Evolutionary conservation across 2,113 vertebrate genomes (phyloP).

Genomic region (Myocastor coypus): DNA sequence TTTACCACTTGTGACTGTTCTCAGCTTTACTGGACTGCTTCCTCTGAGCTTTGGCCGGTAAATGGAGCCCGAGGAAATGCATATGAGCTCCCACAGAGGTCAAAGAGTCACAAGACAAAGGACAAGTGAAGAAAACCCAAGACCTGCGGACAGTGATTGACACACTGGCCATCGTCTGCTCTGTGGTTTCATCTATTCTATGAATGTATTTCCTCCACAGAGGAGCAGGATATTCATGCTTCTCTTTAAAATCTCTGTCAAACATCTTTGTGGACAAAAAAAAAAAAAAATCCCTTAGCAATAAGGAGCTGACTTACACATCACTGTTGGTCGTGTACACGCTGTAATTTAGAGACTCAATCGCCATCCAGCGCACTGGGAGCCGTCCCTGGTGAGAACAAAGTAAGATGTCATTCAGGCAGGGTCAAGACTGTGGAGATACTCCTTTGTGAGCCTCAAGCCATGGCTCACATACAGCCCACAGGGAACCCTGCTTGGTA

Average conservation of each 20-base stretch:
- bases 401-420: constrained; percentile 24
- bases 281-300: not conserved
- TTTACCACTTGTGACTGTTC: not conserved
- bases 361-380: constrained; percentile 95
- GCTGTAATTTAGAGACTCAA: constrained; percentile 94
- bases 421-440: no score
- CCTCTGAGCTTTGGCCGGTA: not conserved
- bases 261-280: not conserved
- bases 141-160: not conserved
- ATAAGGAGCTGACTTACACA: constrained; percentile 88
- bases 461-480: not conserved
- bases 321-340: constrained; percentile 96
- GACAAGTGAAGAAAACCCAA: not conserved
- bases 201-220: not conserved
- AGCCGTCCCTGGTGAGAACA: constrained; percentile 89
- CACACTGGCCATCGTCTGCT: not conserved
- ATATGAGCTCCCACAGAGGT: not conserved
- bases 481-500: not conserved
- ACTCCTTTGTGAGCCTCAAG: not conserved
- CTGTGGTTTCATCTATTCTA: not conserved
- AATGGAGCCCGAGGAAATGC: not conserved
- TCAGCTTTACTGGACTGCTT: not conserved
- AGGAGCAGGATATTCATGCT: not conserved
- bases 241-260: constrained; percentile 20
- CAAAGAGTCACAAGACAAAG: not conserved